Conservation (phyloP, 2,113 vertebrate species). For the Eurypyga helias region DNA sequence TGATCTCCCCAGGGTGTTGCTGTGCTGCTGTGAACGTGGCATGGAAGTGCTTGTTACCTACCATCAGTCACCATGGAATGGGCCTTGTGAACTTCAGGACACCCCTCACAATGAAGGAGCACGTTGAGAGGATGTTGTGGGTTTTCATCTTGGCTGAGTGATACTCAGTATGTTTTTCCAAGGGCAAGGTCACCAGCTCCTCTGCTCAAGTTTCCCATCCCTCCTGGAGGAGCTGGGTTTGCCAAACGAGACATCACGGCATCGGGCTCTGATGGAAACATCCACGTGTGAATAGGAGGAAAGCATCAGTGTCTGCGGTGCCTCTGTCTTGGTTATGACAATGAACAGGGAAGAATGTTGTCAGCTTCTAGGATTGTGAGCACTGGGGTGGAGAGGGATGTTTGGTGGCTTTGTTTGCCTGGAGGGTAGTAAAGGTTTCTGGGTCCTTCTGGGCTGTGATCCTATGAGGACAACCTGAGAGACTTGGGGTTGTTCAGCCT, state of each 20-base stretch:
- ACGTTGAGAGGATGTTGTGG: neutral
- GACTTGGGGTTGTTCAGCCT: neutral
- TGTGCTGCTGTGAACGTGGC: neutral
- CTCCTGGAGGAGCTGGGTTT: neutral
- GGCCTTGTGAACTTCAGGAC: neutral
- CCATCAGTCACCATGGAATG: neutral
- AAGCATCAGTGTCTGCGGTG: neutral
- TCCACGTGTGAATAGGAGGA: neutral
- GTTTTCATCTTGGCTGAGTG: neutral
- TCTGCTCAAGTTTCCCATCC: neutral
- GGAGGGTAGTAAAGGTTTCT: neutral
- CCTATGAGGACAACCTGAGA: neutral
- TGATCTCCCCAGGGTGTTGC: neutral
- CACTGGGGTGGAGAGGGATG: neutral
- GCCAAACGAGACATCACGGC: rapidly evolving
- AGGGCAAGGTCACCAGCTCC: neutral
- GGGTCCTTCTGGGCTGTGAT: neutral
- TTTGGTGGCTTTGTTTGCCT: neutral
- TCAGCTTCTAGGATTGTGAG: neutral
- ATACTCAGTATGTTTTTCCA: neutral
- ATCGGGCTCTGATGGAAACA: neutral
- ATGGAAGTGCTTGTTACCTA: neutral
- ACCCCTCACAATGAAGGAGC: neutral
- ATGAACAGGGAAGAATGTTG: neutral
- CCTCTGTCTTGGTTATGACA: neutral